phyloP scores from a whole-genome alignment of 2,113 vertebrate genomes.

The Scolopax mira region DNA sequence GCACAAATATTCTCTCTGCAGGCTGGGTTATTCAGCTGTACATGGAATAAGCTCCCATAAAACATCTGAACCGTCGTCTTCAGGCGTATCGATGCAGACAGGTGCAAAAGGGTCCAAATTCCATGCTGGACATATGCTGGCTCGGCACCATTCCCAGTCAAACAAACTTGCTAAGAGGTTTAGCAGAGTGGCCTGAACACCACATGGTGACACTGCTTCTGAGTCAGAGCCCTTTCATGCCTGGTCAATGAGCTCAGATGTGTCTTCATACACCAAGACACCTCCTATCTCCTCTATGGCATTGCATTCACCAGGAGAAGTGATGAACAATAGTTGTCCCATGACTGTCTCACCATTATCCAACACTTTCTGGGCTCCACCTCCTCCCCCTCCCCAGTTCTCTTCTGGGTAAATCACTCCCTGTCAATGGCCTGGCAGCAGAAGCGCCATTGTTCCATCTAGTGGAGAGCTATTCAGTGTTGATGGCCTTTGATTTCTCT shows the following conservation, averaged over 20 bases:
- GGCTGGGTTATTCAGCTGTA: not conserved
- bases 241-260: not conserved
- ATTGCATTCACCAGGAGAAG: not conserved
- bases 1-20: not conserved
- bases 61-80: not conserved
- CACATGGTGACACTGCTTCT: not conserved
- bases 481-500: conserved; percentile 58
- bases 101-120: conserved; percentile 9
- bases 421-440: conserved; percentile 64
- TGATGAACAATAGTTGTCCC: not conserved
- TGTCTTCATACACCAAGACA: not conserved
- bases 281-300: not conserved
- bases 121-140: not conserved
- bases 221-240: not conserved
- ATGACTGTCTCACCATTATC: not conserved
- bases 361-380: not conserved
- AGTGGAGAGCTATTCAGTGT: conserved; percentile 61
- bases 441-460: conserved; percentile 58
- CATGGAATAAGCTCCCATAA: not conserved
- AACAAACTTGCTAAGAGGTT: not conserved
- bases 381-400: not conserved
- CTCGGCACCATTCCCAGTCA: not conserved
- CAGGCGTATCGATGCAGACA: not conserved
- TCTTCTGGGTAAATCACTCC: conserved; percentile 54
- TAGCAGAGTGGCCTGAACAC: not conserved